A percentile compares a stretch with the other conserved stretches of the same genome.
Conservation (phyloP, 2,113 vertebrate species). For the Shinisaurus crocodilurus region DNA sequence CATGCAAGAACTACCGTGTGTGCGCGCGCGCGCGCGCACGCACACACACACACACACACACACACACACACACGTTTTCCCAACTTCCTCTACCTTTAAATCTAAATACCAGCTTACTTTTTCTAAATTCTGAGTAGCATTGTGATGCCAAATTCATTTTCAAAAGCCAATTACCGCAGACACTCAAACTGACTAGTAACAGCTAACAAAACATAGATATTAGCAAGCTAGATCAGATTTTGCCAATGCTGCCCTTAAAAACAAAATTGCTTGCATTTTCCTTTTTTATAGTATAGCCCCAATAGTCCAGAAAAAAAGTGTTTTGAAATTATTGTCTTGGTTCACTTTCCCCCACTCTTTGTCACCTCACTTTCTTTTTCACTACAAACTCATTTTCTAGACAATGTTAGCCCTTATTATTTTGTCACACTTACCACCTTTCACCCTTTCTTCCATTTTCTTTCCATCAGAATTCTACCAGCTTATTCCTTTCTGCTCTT, state of each 20-base stretch:
- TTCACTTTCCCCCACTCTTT: background rate
- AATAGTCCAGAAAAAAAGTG: background rate
- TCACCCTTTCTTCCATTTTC: background rate
- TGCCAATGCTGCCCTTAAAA: background rate
- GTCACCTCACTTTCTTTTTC: background rate
- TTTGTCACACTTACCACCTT: background rate
- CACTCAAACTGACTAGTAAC: background rate
- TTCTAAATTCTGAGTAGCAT: background rate
- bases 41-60: too few relatives aligned
- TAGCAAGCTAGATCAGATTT: slow-evolving; percentile 10
- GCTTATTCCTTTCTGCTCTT: background rate
- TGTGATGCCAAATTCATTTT: background rate
- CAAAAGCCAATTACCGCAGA: background rate
- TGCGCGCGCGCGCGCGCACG: background rate
- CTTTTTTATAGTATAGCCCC: background rate
- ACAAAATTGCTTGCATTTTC: background rate
- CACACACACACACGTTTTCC: background rate
- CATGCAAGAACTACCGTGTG: background rate
- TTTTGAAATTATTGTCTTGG: background rate
- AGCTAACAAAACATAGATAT: background rate
- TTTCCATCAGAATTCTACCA: background rate
- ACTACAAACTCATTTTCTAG: background rate
- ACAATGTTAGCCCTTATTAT: background rate
- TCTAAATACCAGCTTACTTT: background rate
- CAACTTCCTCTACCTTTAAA: background rate